Conservation (phyloP, 2,888 invertebrate species). For the Leptogaster cylindrica region DNA sequence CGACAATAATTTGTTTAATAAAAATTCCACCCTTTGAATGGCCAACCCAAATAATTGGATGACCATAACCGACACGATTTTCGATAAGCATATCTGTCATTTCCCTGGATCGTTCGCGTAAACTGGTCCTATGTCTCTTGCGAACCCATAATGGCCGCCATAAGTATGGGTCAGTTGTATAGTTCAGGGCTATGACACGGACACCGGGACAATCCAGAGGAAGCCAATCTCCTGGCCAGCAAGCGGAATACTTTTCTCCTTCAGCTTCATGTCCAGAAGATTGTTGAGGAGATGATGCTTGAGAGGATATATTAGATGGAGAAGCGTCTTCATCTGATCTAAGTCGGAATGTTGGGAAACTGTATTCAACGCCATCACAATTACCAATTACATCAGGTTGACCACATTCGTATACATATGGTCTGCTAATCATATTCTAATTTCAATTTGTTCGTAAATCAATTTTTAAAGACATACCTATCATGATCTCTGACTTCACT, state of each 20-base stretch:
- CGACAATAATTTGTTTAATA: conserved; percentile 81
- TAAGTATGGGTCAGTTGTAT: conserved; percentile 78
- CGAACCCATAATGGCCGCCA: conserved; percentile 79
- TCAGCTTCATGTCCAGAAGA: conserved; percentile 48
- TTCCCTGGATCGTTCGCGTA: conserved; percentile 73
- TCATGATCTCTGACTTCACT: conserved; percentile 41
- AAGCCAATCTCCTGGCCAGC: conserved; percentile 90
- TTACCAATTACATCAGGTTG: conserved; percentile 54
- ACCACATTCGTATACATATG: conserved; percentile 55
- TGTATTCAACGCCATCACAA: conserved; percentile 58
- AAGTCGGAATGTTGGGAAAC: conserved; percentile 59
- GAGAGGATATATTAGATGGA: conserved; percentile 45
- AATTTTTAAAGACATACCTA: conserved; percentile 12
- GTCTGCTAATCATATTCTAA: no score
- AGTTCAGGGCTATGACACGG: conserved; percentile 81
- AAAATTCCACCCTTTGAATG: conserved; percentile 87
- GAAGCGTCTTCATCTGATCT: conserved; percentile 57
- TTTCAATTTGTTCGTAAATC: no score
- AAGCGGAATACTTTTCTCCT: conserved; percentile 66
- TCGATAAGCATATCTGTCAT: conserved; percentile 73
- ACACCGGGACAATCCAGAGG: conserved; percentile 77
- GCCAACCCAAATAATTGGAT: conserved; percentile 82
- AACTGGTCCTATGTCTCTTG: conserved; percentile 69
- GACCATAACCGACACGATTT: conserved; percentile 72
- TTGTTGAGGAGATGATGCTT: no score